phyloP scores from a whole-genome alignment of 2,797 vertebrate genomes.

The Melanotaenia nigrans region DNA sequence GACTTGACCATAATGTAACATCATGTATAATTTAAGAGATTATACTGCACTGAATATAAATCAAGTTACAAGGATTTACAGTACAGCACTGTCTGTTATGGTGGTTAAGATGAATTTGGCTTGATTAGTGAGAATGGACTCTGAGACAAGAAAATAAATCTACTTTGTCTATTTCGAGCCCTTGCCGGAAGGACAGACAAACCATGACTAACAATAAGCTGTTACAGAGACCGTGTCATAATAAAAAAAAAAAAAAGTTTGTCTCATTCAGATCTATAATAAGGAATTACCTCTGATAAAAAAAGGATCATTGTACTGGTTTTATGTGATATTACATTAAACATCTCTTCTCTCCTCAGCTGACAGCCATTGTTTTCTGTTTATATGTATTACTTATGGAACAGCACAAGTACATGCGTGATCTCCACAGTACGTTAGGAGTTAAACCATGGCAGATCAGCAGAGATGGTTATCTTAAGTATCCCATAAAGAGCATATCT shows the following conservation, averaged over 20 bases:
- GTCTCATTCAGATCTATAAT: slow-evolving; percentile 5
- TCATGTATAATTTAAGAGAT: not conserved
- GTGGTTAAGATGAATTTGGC: not conserved
- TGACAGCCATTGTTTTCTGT: slow-evolving; percentile 39
- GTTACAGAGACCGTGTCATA: slow-evolving; percentile 13
- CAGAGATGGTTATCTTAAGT: slow-evolving; percentile 15
- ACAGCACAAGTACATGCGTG: slow-evolving; percentile 13
- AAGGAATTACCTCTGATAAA: not conserved
- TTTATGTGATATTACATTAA: not conserved
- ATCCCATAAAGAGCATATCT: not conserved
- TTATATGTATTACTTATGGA: slow-evolving; percentile 18
- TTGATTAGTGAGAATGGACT: not conserved
- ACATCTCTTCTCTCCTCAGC: slow-evolving; percentile 17
- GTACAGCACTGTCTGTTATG: not conserved
- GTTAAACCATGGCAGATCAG: slow-evolving; percentile 16
- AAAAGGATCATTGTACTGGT: not conserved
- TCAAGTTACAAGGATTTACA: not conserved
- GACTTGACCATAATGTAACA: not conserved
- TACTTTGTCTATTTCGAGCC: slow-evolving; percentile 36
- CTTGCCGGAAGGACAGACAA: slow-evolving; percentile 29
- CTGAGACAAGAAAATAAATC: slow-evolving; percentile 7
- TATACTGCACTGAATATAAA: not conserved
- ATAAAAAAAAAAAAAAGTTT: slow-evolving; percentile 9
- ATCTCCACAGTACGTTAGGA: slow-evolving; percentile 11
- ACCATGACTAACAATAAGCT: slow-evolving; percentile 28